Evolutionary conservation across 2,888 invertebrate genomes (phyloP), one percentile per base, ranked within the genome.

Genomic region (Piscicola geometra): DNA sequence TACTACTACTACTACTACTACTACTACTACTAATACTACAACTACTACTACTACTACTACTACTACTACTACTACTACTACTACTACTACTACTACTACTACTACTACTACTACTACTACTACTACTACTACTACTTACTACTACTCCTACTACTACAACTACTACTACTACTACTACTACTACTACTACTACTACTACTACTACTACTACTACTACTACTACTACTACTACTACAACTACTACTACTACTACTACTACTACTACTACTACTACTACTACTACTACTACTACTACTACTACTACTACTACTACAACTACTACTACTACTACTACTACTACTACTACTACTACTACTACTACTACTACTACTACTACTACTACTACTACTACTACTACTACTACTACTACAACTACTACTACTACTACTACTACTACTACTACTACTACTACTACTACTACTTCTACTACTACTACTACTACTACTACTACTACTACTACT

Each of bases 401-500:
- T 67, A 67, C 68, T 9, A 67, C 68, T 67, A 67, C 68, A 12
- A 67, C 68, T 67, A 67, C 68, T 35, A 67, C 68, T 67, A 67
- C 68, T 35, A 67, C 68, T 67, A 67, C 68, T 35, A 67, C 68
- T 67, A 67, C 68, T 35, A 67, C 68, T 67, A 67, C 68, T 35
- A 67, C 68, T 67, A 67, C 68, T 35, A 67, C 68, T 67, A 67
- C 68, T 35, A 67, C 68, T 67, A 67, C 68, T 35, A 67, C 68
- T 67, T 28, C 68, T 67, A 67, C 68, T 67, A 67, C 68, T 67
- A 67, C 68, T 67, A 67, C 68, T 67, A 67, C 68, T 67, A 67
- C 68, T 67, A 67, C 68, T 67, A 67, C 68, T 67, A 67, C 68
- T 67, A 67, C 68, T 67, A 67, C 68, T 67, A 67, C 68, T 67